phyloP scores from a whole-genome alignment of 2,888 invertebrate species.

The Callosobruchus maculatus region DNA sequence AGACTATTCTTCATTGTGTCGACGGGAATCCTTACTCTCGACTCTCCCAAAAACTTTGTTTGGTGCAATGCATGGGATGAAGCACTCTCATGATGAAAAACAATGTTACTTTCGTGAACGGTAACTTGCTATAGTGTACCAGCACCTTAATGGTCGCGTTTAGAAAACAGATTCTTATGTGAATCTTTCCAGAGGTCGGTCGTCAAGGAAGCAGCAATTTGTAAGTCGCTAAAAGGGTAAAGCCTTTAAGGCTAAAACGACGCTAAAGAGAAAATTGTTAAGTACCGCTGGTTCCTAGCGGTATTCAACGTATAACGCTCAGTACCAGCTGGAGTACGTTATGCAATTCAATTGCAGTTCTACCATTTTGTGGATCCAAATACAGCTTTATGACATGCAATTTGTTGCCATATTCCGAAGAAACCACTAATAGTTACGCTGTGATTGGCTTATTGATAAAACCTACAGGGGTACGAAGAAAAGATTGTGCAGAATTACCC shows the following conservation, averaged over 20 bases:
- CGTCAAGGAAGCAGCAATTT: neutral
- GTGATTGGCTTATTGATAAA: neutral
- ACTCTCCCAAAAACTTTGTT: no score
- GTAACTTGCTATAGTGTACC: no score
- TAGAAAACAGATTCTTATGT: no score
- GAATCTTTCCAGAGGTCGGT: no score
- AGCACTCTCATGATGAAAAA: no score
- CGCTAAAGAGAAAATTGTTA: neutral
- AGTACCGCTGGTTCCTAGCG: neutral
- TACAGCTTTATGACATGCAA: neutral
- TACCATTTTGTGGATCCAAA: neutral
- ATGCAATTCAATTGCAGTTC: neutral
- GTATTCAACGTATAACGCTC: neutral
- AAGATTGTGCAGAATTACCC: no score
- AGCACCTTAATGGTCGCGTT: no score
- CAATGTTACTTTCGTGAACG: no score
- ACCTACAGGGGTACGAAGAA: neutral
- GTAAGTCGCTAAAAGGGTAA: neutral
- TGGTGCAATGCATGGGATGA: no score
- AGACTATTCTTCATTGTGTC: no score
- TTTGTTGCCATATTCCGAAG: neutral
- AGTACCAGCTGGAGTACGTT: neutral
- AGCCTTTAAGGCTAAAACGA: neutral
- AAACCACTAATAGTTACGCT: neutral
- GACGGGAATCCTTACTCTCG: no score